Evolutionary conservation across 1,140 invertebrate species (phyloP), one percentile per base, ranked within the genome.

Genomic region (Mactra quadrangularis): DNA sequence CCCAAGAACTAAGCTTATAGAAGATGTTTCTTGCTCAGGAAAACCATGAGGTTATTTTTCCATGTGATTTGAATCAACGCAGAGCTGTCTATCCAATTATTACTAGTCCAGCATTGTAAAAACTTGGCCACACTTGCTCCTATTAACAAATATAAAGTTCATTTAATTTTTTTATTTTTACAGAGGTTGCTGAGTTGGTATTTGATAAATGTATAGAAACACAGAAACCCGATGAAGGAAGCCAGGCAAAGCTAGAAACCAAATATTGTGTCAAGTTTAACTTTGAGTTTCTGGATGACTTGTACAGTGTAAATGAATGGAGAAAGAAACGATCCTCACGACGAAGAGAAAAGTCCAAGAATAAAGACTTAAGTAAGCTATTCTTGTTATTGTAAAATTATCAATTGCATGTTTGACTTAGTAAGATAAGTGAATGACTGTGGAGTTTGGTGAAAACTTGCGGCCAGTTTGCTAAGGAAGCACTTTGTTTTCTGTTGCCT

Each of bases 151-250:
- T n/a, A n/a, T n/a, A n/a, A n/a, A n/a, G n/a, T n/a, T n/a, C n/a
- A n/a, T n/a, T n/a, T n/a, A n/a, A n/a, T 41, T 41, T 41, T 41
- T 6, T 15, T 41, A 15, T 41, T 7, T 41, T 41, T 71, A 81
- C 88, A 90, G 94, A 94, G 86, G 90, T 94, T 45, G 94, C 93
- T 38, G 89, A 92, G 77, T 64, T 85, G 60, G 94, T 94, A 19
- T 92, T 94, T 59, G 85, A 93, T 68, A 89, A 87, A 60, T 94
- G 93, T 47, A 83, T 83, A 27, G 29, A 74, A n/a, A 31, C 29
- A 1, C 41, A 35, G 38, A 66, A 64, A 41, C 70, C 71, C 0
- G 81, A 83, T 1, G 71, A 50, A 19, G 47, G 62, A 19, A 55
- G 60, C 17, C 33, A 55, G 38, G 29, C 64, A 4, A 55, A 81